Conservation (phyloP, 2,113 vertebrate species). For the Sylvietta virens region DNA sequence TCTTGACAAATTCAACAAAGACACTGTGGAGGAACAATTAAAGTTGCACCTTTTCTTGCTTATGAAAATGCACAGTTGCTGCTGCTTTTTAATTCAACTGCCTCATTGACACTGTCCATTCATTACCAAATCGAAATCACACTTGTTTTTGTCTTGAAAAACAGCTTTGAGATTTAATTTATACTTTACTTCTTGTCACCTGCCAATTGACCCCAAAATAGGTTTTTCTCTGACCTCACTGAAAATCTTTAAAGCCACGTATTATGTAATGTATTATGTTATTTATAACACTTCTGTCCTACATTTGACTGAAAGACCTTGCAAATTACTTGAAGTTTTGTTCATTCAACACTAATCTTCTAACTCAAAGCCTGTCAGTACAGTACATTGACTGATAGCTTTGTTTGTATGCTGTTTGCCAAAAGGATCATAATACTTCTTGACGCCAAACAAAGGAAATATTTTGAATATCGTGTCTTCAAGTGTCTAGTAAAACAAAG, state of each 20-base stretch:
- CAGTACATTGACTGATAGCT: not conserved
- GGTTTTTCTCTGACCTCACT: not conserved
- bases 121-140: not conserved
- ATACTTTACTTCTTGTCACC: not conserved
- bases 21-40: not conserved
- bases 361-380: constrained; percentile 16
- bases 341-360: constrained; percentile 47
- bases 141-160: not conserved
- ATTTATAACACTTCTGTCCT: constrained; percentile 43
- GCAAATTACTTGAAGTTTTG: constrained; percentile 57
- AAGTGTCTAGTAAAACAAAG: constrained; percentile 26
- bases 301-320: constrained; percentile 29
- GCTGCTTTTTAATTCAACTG: not conserved
- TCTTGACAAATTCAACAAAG: not conserved
- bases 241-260: constrained; percentile 16
- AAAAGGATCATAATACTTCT: constrained; percentile 27
- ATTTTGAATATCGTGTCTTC: constrained; percentile 41
- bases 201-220: not conserved
- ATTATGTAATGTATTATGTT: not conserved
- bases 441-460: constrained; percentile 36
- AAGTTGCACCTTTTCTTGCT: not conserved
- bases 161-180: not conserved
- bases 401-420: not conserved
- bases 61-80: not conserved
- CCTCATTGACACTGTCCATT: not conserved